Evolutionary conservation across 2,797 vertebrate genomes (phyloP).

Genomic region (Bovichtus variegatus): DNA sequence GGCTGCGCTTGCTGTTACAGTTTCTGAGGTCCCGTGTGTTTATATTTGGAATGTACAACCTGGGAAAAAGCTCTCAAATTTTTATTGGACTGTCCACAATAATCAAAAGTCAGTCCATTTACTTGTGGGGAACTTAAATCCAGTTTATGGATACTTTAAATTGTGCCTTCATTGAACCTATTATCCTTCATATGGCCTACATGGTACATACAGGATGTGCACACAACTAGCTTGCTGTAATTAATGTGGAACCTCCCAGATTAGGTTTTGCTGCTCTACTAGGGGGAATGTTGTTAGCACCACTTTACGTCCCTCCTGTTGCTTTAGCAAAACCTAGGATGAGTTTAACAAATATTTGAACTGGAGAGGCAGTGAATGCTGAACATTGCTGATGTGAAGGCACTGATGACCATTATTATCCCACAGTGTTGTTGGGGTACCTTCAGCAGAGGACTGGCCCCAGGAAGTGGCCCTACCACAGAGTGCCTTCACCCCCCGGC

Average conservation of each 20-base stretch:
- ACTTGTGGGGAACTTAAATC: not conserved
- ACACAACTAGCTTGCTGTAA: not conserved
- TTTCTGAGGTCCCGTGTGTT: not conserved
- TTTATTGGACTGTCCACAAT: not conserved
- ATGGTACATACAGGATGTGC: not conserved
- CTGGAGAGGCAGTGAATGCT: not conserved
- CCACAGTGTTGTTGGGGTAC: slow-evolving; percentile 93
- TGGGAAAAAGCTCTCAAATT: not conserved
- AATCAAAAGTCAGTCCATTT: not conserved
- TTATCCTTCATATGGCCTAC: not conserved
- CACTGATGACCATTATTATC: slow-evolving; percentile 38
- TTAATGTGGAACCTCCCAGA: not conserved
- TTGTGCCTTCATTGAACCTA: not conserved
- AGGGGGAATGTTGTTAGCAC: not conserved
- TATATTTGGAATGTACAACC: not conserved
- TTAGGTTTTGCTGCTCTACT: not conserved
- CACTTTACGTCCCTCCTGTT: not conserved
- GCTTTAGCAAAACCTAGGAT: not conserved
- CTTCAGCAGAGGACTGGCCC: slow-evolving; percentile 96
- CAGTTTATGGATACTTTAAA: not conserved
- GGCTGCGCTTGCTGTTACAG: not conserved
- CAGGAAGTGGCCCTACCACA: slow-evolving; percentile 95
- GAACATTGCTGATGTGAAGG: slow-evolving; percentile 16
- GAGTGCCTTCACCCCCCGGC: slow-evolving; percentile 92
- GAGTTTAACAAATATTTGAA: not conserved